A percentile compares a stretch with the other conserved stretches of the same genome.
Conservation (phyloP, 2,888 invertebrate genomes). For the Campaea margaritaria region DNA sequence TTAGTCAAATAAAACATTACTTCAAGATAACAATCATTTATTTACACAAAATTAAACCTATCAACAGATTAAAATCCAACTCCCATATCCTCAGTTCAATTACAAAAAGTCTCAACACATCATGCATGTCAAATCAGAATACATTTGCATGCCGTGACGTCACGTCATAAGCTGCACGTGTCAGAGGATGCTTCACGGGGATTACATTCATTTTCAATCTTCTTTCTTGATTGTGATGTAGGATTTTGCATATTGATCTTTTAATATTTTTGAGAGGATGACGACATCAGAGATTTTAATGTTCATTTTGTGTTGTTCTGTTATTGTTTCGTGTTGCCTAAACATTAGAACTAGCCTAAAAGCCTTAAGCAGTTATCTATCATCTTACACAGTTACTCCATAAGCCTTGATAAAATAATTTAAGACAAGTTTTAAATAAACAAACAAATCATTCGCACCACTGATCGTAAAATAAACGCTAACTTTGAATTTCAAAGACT, state of each 20-base stretch:
- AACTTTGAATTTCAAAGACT: slow-evolving; percentile 24
- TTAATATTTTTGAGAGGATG: slow-evolving; percentile 2
- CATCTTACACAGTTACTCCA: too few species aligned
- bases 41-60: slow-evolving; percentile 30
- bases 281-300: slow-evolving; percentile 6
- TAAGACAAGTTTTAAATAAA: too few species aligned
- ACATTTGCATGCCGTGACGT: slow-evolving; percentile 65
- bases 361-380: too few species aligned
- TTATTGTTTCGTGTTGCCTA: too few species aligned
- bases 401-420: not conserved
- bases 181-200: slow-evolving; percentile 59
- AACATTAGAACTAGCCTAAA: too few species aligned
- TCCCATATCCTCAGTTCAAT: slow-evolving; percentile 32
- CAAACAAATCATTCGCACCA: slow-evolving; percentile 19
- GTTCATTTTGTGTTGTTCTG: slow-evolving; percentile 1
- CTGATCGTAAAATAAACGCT: slow-evolving; percentile 28
- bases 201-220: slow-evolving; percentile 80
- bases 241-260: slow-evolving; percentile 40
- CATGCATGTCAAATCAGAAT: slow-evolving; percentile 57
- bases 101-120: slow-evolving; percentile 47
- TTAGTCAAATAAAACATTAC: too few species aligned
- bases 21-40: too few species aligned
- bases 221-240: slow-evolving; percentile 52
- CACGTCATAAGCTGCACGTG: slow-evolving; percentile 56
- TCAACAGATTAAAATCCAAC: slow-evolving; percentile 11